A percentile compares a stretch with the other conserved stretches of the same genome.
phyloP scores from a whole-genome alignment of 2,888 invertebrate genomes.

The Zootermopsis nevadensis region DNA sequence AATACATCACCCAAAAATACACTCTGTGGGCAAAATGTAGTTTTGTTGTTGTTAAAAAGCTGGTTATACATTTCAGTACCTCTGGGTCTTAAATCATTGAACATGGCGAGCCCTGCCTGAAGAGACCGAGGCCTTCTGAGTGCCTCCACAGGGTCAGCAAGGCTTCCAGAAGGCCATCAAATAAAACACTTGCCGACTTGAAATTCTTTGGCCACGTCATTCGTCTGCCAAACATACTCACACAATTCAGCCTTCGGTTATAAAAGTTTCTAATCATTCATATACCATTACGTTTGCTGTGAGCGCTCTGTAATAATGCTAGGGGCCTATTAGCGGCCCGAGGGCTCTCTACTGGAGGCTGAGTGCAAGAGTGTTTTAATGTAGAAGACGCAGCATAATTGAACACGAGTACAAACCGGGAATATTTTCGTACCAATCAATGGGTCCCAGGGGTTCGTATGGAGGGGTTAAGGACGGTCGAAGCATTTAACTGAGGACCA shows the following conservation, averaged over 20 bases:
- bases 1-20: too few species aligned
- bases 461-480: too few species aligned
- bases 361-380: too few species aligned
- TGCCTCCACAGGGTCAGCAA: not conserved
- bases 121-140: not conserved
- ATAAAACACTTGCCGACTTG: not conserved
- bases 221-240: not conserved
- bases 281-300: not conserved
- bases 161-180: not conserved
- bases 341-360: not conserved
- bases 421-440: too few species aligned
- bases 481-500: too few species aligned
- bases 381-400: too few species aligned
- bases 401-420: too few species aligned
- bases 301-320: not conserved
- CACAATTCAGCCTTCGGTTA: not conserved
- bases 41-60: too few species aligned
- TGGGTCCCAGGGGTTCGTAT: too few species aligned
- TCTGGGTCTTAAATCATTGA: too few species aligned
- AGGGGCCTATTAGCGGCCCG: not conserved
- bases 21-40: too few species aligned
- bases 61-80: too few species aligned
- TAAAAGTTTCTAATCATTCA: not conserved
- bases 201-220: not conserved
- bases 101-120: not conserved